Percentiles rank a stretch among this genome's conserved stretches.
Conservation (phyloP, 2,113 vertebrate species). For the Stigmatopora argus region DNA sequence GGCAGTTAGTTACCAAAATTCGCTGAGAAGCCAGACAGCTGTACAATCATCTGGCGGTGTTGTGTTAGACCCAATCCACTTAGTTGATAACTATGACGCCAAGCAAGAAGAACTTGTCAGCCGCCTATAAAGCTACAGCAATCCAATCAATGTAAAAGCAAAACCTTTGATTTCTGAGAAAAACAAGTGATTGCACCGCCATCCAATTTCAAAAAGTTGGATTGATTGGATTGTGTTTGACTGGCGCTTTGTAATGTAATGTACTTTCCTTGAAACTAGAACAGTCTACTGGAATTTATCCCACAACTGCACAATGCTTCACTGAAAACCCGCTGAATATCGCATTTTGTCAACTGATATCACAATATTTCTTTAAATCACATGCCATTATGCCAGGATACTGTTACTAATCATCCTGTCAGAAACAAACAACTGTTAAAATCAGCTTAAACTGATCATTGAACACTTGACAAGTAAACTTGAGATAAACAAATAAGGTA, state of each 20-base stretch:
- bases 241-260: background rate
- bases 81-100: constrained; percentile 78
- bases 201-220: background rate
- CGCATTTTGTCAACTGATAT: background rate
- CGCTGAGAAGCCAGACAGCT: constrained; percentile 67
- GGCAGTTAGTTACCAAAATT: constrained; percentile 80
- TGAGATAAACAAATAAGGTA: no score
- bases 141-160: background rate
- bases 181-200: background rate
- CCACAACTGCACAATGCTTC: background rate
- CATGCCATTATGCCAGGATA: background rate
- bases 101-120: constrained; percentile 84
- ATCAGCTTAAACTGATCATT: background rate
- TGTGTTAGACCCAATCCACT: constrained; percentile 78
- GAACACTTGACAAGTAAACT: background rate
- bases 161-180: background rate
- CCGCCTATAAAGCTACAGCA: constrained; percentile 68
- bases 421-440: background rate
- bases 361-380: constrained; percentile 3
- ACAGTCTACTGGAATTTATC: background rate
- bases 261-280: background rate
- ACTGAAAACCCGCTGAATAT: constrained; percentile 1
- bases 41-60: constrained; percentile 73
- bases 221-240: background rate
- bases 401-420: background rate